These are phyloP conservation scores for Heterodera filipjevi DNA, from an alignment of 2,888 invertebrate species.

Conservation along the genomic window DNA sequence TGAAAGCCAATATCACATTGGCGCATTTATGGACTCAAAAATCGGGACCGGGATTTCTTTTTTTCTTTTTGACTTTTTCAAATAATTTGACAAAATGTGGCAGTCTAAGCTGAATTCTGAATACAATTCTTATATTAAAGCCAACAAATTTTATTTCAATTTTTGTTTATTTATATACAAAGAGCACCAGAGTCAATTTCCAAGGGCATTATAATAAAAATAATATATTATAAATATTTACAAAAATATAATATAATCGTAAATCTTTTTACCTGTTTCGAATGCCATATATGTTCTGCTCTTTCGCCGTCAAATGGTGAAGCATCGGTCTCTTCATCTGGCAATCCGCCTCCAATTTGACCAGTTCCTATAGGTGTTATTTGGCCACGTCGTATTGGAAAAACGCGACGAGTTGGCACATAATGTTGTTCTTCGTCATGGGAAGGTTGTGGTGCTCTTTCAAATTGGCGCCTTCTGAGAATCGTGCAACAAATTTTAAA, in stretches of 20 bases:
- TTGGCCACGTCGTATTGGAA: not conserved
- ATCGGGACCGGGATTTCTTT: too few relatives aligned
- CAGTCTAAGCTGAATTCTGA: not conserved
- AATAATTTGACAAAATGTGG: too few relatives aligned
- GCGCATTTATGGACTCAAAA: too few relatives aligned
- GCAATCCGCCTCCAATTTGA: not conserved
- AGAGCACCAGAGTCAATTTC: not conserved
- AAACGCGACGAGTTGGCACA: slow-evolving; percentile 15
- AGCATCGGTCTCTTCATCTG: slow-evolving; percentile 44
- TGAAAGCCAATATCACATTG: too few relatives aligned
- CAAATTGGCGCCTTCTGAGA: slow-evolving; percentile 21
- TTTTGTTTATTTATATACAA: not conserved
- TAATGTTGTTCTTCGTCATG: not conserved
- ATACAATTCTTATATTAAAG: not conserved
- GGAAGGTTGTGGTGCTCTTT: not conserved
- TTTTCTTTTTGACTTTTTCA: too few relatives aligned
- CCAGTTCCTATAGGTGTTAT: not conserved
- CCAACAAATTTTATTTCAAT: not conserved
- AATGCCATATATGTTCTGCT: slow-evolving; percentile 11
- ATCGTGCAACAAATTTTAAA: not conserved
- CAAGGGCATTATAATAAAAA: not conserved
- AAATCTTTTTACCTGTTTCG: not conserved
- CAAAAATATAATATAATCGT: not conserved
- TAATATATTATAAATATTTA: not conserved
- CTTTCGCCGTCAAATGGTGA: slow-evolving; percentile 44